Evolutionary conservation across 2,888 invertebrate genomes (phyloP).

Genomic region (Isotomurus palustris): DNA sequence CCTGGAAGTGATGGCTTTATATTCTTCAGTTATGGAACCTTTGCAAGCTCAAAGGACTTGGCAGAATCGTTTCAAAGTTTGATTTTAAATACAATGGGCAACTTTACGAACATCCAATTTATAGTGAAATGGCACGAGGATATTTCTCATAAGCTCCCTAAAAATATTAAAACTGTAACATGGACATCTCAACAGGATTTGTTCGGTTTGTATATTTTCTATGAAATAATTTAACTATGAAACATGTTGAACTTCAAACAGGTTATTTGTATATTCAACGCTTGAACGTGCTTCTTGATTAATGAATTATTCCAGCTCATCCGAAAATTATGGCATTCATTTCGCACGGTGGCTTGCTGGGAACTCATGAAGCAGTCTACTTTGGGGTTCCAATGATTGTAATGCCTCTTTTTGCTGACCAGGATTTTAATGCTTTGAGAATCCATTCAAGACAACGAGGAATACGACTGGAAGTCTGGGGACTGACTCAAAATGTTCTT

Average conservation of each 20-base stretch:
- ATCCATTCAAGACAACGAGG: constrained; percentile 29
- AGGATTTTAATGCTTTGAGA: constrained; percentile 33
- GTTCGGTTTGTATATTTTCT: constrained; percentile 17
- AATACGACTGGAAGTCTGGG: constrained; percentile 27
- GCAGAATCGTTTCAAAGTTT: constrained; percentile 66
- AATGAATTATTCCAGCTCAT: constrained; percentile 12
- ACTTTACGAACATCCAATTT: constrained; percentile 18
- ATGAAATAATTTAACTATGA: neutral
- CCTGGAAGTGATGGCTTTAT: constrained; percentile 31
- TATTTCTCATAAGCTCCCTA: constrained; percentile 18
- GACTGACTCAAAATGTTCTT: constrained; percentile 20
- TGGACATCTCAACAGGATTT: constrained; percentile 41
- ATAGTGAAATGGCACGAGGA: constrained; percentile 35
- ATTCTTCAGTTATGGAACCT: constrained; percentile 37
- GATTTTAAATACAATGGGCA: constrained; percentile 63
- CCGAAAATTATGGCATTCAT: constrained; percentile 32
- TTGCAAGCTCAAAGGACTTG: constrained; percentile 61
- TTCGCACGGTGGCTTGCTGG: constrained; percentile 31
- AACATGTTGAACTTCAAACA: neutral
- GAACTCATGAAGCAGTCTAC: constrained; percentile 27
- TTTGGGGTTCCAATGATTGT: constrained; percentile 40
- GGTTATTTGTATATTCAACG: neutral
- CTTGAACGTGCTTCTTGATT: neutral
- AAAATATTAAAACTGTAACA: constrained; percentile 21
- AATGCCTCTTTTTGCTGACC: constrained; percentile 39